phyloP scores from a whole-genome alignment of 2,888 invertebrate genomes.

The Mamestra brassicae region DNA sequence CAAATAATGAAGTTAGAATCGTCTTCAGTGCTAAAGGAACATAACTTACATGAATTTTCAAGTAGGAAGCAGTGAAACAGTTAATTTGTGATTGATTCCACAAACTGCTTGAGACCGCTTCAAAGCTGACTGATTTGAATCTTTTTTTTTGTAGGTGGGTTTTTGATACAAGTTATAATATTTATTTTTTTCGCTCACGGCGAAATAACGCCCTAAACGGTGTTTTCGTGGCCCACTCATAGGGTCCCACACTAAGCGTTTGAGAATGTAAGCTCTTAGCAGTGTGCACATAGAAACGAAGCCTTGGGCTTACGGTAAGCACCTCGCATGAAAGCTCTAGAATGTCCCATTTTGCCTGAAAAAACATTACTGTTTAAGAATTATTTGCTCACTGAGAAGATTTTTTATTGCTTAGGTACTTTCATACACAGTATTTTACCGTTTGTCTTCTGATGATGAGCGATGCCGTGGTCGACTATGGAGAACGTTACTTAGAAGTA shows the following conservation, averaged over 20 bases:
- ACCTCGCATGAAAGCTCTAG: slow-evolving; percentile 21
- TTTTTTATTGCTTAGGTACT: not conserved
- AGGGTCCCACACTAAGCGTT: slow-evolving; percentile 40
- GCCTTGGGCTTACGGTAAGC: slow-evolving; percentile 29
- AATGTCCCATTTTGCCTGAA: slow-evolving; percentile 35
- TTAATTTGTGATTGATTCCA: too few relatives aligned
- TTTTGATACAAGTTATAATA: too few relatives aligned
- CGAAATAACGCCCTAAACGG: not conserved
- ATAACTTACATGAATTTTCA: too few relatives aligned
- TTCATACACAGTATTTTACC: not conserved
- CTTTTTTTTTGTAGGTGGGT: too few relatives aligned
- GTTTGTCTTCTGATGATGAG: not conserved
- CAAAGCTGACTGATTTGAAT: too few relatives aligned
- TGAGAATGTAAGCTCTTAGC: slow-evolving; percentile 40
- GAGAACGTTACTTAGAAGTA: not conserved
- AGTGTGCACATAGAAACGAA: slow-evolving; percentile 28
- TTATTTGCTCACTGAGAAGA: slow-evolving; percentile 2
- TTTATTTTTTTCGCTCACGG: not conserved
- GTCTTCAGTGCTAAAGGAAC: too few relatives aligned
- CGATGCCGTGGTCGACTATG: not conserved
- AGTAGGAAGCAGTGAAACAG: too few relatives aligned
- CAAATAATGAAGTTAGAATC: too few relatives aligned
- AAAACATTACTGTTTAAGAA: slow-evolving; percentile 9
- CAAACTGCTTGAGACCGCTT: too few relatives aligned
- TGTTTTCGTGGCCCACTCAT: slow-evolving; percentile 12